Evolutionary conservation across 92 coral and sea anemone genomes (phyloP).

Genomic region (Palythoa heliodiscus): DNA sequence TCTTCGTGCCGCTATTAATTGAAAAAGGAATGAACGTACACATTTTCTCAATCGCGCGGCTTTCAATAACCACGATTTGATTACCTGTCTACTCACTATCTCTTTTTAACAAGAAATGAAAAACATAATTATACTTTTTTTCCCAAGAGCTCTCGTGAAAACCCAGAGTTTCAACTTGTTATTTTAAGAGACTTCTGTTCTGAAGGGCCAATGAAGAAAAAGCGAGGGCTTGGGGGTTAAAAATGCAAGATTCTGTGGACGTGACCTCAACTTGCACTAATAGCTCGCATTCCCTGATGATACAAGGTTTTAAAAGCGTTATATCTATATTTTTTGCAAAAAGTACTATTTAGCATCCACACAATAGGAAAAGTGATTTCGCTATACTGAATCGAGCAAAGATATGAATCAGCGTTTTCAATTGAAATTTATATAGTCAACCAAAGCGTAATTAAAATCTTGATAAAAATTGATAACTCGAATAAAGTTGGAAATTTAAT

Average conservation of each 20-base stretch:
- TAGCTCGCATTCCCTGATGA: neutral
- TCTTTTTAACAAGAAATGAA: neutral
- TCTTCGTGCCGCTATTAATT: neutral
- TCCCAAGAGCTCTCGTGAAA: too few species aligned
- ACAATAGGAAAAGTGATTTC: neutral
- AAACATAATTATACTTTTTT: too few species aligned
- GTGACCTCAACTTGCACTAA: neutral
- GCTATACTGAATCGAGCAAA: neutral
- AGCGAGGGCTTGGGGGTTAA: too few species aligned
- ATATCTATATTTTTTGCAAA: neutral
- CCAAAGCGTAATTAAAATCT: constrained; percentile 2
- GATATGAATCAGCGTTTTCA: neutral
- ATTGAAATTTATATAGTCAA: neutral
- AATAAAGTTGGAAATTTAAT: too few species aligned
- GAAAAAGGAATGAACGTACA: neutral
- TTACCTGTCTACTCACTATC: neutral
- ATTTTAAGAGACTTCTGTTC: too few species aligned
- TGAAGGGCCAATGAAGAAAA: too few species aligned
- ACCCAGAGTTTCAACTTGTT: too few species aligned
- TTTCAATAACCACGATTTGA: neutral
- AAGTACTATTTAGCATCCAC: neutral
- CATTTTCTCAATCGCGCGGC: neutral
- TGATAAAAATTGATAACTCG: neutral
- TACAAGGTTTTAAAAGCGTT: neutral
- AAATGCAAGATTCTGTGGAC: neutral